These are phyloP conservation scores for Formica aserva DNA, from an alignment of 2,888 invertebrate species.

Conservation along the genomic window DNA sequence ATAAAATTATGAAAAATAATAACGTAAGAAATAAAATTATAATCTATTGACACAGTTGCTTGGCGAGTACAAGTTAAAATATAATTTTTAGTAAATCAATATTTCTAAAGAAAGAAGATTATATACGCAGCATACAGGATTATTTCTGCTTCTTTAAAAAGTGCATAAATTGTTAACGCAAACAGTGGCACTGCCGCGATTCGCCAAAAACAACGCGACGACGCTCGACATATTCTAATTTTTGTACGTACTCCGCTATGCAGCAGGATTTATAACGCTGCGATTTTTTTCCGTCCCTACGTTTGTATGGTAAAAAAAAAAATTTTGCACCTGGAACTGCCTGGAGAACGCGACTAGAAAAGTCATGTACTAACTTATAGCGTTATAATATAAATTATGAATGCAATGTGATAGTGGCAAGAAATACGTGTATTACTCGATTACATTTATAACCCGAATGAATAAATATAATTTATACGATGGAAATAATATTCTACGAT, in stretches of 20 bases:
- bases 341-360: constrained; percentile 7
- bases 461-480: background rate
- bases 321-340: background rate
- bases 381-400: constrained; percentile 35
- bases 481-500: background rate
- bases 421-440: constrained; percentile 16
- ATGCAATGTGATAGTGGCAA: constrained; percentile 8
- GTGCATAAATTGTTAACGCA: constrained; percentile 42
- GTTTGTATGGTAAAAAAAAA: constrained; percentile 4
- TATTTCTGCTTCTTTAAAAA: background rate
- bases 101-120: background rate
- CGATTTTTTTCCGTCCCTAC: constrained; percentile 17
- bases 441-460: constrained; percentile 27
- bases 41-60: background rate
- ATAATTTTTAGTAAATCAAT: background rate
- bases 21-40: background rate
- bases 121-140: background rate
- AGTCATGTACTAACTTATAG: constrained; percentile 4
- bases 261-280: constrained; percentile 29
- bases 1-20: background rate
- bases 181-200: constrained; percentile 19
- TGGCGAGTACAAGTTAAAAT: background rate
- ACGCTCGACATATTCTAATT: constrained; percentile 49
- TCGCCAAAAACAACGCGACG: constrained; percentile 40
- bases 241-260: constrained; percentile 12